These are phyloP conservation scores for Stercorarius parasiticus DNA, from an alignment of 2,113 vertebrate species.

Conservation along the genomic window DNA sequence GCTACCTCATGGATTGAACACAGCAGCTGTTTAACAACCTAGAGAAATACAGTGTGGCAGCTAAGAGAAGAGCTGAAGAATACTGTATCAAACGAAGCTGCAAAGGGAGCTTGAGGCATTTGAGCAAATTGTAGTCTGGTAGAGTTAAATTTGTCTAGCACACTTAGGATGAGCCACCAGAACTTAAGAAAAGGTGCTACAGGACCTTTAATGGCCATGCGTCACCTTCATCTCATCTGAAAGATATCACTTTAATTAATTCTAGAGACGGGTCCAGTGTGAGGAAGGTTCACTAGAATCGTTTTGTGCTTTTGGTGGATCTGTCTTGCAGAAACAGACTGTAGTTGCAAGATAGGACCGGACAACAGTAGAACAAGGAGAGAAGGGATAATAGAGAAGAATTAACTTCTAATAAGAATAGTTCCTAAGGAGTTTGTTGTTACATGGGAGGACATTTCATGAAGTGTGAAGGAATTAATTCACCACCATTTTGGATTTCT, in stretches of 20 bases:
- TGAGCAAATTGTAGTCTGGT: neutral
- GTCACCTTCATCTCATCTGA: neutral
- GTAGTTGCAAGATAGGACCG: neutral
- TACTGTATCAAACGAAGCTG: neutral
- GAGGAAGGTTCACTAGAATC: neutral
- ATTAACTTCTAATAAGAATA: neutral
- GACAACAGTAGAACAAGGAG: neutral
- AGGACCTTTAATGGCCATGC: neutral
- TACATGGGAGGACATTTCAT: accelerated
- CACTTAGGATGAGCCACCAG: neutral
- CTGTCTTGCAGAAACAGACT: neutral
- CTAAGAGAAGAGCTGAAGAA: neutral
- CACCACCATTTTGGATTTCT: neutral
- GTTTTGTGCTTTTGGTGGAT: neutral
- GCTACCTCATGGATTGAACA: constrained; percentile 52
- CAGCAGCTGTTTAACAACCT: constrained; percentile 67
- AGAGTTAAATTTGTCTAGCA: neutral
- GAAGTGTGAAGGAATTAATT: neutral
- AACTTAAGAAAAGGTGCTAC: neutral
- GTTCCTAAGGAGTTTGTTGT: neutral
- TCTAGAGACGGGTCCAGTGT: neutral
- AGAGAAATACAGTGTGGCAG: neutral
- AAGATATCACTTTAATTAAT: neutral
- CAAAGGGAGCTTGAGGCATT: neutral
- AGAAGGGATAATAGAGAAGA: neutral